Conservation (phyloP, 92 coral and sea anemone species). For the Ricordea florida region DNA sequence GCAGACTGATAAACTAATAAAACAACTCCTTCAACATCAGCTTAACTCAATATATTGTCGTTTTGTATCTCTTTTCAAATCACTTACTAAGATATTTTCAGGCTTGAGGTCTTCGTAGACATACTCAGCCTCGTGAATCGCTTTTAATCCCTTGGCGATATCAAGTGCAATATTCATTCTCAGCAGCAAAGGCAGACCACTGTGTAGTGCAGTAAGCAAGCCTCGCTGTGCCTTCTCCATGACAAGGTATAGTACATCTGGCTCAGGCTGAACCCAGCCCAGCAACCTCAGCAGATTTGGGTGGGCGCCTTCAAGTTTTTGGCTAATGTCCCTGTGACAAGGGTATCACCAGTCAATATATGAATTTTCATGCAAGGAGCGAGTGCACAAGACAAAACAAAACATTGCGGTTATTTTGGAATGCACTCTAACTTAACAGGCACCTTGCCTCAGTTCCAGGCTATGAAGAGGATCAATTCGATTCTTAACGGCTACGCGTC, state of each 20-base stretch:
- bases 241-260: conserved; percentile 49
- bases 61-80: neutral
- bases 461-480: too few species aligned
- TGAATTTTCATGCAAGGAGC: too few species aligned
- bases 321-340: conserved; percentile 36
- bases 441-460: too few species aligned
- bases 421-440: too few species aligned
- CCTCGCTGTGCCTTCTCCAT: conserved; percentile 60
- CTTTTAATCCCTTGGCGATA: conserved; percentile 58
- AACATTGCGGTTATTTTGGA: too few species aligned
- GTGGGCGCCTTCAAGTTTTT: conserved; percentile 28
- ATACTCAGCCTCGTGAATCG: conserved; percentile 47
- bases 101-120: conserved; percentile 64
- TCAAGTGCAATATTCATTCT: conserved; percentile 61
- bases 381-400: too few species aligned
- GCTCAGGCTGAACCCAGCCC: conserved; percentile 64
- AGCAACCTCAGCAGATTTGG: conserved; percentile 46
- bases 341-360: neutral
- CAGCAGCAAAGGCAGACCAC: conserved; percentile 19
- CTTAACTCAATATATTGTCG: too few species aligned
- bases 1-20: too few species aligned
- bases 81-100: conserved; percentile 58
- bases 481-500: too few species aligned
- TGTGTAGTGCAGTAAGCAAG: conserved; percentile 39
- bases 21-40: too few species aligned